Percentiles rank a stretch among this genome's conserved stretches.
These are phyloP conservation scores for Peromyscus nudipes DNA, from an alignment of 2,797 vertebrate genomes.

Conservation along the genomic window DNA sequence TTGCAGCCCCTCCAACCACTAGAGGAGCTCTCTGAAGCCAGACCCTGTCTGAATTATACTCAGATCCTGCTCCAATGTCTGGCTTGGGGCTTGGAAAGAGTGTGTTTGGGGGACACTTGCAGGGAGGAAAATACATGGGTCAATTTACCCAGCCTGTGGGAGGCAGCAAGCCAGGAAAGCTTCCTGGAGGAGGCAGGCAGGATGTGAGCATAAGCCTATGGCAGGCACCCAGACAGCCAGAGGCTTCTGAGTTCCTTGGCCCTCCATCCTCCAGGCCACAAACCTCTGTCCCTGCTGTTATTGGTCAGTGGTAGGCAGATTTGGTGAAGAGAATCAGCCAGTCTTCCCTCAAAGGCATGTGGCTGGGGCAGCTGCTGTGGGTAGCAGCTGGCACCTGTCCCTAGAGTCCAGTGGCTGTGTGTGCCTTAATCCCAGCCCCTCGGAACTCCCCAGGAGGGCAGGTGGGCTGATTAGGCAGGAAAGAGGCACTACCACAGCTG, in stretches of 20 bases:
- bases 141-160: background rate
- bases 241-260: background rate
- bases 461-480: slow-evolving; percentile 82
- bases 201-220: background rate
- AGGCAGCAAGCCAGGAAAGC: background rate
- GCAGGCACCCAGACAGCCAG: background rate
- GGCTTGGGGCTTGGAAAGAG: slow-evolving; percentile 61
- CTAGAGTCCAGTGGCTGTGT: slow-evolving; percentile 85
- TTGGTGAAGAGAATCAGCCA: background rate
- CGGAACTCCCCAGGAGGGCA: slow-evolving; percentile 86
- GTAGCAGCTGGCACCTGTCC: slow-evolving; percentile 90
- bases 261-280: background rate
- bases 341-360: slow-evolving; percentile 48
- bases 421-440: slow-evolving; percentile 88
- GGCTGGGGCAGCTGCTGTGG: slow-evolving; percentile 88
- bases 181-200: slow-evolving; percentile 5
- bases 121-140: slow-evolving; percentile 14
- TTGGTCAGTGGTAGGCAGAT: background rate
- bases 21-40: background rate
- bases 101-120: background rate
- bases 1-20: background rate
- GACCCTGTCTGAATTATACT: background rate
- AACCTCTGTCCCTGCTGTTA: background rate
- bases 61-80: slow-evolving; percentile 50
- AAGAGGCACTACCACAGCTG: slow-evolving; percentile 69